A percentile compares a stretch with the other conserved stretches of the same genome.
Conservation (phyloP, 2,888 invertebrate genomes). For the Lochmaea crataegi region DNA sequence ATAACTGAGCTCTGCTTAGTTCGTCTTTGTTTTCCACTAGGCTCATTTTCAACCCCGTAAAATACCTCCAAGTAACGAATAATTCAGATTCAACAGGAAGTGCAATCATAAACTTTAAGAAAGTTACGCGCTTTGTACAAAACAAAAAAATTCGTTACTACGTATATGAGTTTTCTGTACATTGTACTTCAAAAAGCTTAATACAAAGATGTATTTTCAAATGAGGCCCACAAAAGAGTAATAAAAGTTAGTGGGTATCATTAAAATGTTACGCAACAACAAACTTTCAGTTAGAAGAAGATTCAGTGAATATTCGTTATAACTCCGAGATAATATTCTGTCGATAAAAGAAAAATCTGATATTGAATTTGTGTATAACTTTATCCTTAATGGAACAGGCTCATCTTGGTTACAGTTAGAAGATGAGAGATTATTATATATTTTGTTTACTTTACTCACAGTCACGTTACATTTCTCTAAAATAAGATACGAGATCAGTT, state of each 20-base stretch:
- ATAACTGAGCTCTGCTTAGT: too few species aligned
- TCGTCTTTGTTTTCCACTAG: too few species aligned
- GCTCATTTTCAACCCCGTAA: too few species aligned
- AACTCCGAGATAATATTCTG: slow-evolving; percentile 1
- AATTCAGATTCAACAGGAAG: too few species aligned
- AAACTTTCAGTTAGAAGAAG: not conserved
- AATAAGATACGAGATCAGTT: too few species aligned
- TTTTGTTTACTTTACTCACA: not conserved
- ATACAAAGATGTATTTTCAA: not conserved
- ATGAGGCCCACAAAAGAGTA: not conserved
- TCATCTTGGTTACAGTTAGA: not conserved
- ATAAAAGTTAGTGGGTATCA: not conserved
- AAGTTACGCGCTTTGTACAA: too few species aligned
- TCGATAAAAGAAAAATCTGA: not conserved
- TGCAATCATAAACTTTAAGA: too few species aligned
- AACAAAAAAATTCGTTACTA: too few species aligned
- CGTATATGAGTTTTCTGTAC: not conserved
- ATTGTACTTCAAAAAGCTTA: not conserved
- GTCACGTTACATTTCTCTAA: too few species aligned
- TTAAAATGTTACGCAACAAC: slow-evolving; percentile 8
- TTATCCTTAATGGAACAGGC: not conserved
- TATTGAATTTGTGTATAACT: not conserved
- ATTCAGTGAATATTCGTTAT: not conserved
- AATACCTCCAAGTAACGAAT: too few species aligned
- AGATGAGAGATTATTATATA: not conserved